These are phyloP conservation scores for Diplosoma virens DNA, from an alignment of 23 tunicate species.

Conservation along the genomic window DNA sequence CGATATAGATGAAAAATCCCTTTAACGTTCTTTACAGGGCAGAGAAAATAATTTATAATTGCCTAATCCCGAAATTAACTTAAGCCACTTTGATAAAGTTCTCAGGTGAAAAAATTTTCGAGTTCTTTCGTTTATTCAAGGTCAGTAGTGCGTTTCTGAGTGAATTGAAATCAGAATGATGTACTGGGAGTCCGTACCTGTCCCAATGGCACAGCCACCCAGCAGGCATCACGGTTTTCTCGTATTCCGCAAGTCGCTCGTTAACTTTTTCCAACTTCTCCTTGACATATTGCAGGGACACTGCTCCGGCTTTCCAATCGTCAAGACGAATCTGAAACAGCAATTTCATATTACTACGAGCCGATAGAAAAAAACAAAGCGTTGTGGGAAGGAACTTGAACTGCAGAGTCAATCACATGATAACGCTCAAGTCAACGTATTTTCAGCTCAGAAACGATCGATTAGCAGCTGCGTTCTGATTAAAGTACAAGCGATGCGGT, in stretches of 20 bases:
- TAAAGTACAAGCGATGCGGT: no score
- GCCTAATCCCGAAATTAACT: not conserved
- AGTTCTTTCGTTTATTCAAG: no score
- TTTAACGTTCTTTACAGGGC: not conserved
- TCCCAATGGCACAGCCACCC: slow-evolving; percentile 91
- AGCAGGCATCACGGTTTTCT: slow-evolving; percentile 40
- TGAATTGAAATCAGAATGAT: no score
- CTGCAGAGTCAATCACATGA: no score
- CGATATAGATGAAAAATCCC: not conserved
- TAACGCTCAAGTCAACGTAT: no score
- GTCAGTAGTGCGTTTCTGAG: no score
- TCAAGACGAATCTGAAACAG: slow-evolving; percentile 52
- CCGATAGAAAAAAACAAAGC: no score
- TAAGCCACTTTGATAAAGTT: not conserved
- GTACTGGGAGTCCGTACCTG: slow-evolving; percentile 53
- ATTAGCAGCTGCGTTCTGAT: no score
- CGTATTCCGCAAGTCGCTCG: slow-evolving; percentile 44
- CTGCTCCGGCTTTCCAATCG: slow-evolving; percentile 70
- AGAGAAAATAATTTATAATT: not conserved
- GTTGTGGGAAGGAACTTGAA: no score
- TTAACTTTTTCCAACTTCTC: slow-evolving; percentile 41
- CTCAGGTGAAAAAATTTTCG: no score
- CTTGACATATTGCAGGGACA: slow-evolving; percentile 41
- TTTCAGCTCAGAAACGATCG: no score
- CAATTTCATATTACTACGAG: no score